Base-by-base conservation (phyloP, 2,797 vertebrate genomes). In the Alfaro cultratus region DNA sequence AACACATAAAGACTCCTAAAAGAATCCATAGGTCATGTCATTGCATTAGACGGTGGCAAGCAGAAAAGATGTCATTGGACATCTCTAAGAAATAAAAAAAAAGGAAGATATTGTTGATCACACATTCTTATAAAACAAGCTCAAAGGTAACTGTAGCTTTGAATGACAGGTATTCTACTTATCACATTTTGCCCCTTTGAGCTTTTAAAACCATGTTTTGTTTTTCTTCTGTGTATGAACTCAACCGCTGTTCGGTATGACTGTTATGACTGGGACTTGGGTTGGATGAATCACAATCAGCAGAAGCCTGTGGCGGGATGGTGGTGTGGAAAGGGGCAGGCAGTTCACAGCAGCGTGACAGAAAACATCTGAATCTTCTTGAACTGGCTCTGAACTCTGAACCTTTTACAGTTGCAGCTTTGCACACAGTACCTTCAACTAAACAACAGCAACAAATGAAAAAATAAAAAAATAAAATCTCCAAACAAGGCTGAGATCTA, bases 311-410 rank as follows among this genome's bases (percentile, higher is more conserved):
- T 75, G 83, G 85, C 64, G 70, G 64, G 43, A 78, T 73, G 53
- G 60, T 67, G 31, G 79, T 46, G 84, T 83, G 43, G 79, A 80
- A 78, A 85, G 70, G 53, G 64, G 74, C 9, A 85, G 72, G 49
- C 55, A 60, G 57, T 85, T 89, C 68, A 84, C 70, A 57, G 31
- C 82, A 76, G 68, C 73, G 57, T 77, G 81, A 82, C 84, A 91
- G 74, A 26, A 82, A 84, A 83, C 82, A 81, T 88, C 67, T 73
- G 57, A 80, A 70, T 86, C 83, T 78, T 80, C 74, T 76, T 86
- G 62, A 85, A 78, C 78, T 76, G 68, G 83, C 34, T 73, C 29
- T 85, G 74, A 92, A 71, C 88, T 84, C 76, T 88, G 80, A 87
- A 85, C 71, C 73, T 46, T 23, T 57, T 11, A 23, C 77, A 51